phyloP scores from a whole-genome alignment of 2,888 invertebrate species.

The Elegia similella region DNA sequence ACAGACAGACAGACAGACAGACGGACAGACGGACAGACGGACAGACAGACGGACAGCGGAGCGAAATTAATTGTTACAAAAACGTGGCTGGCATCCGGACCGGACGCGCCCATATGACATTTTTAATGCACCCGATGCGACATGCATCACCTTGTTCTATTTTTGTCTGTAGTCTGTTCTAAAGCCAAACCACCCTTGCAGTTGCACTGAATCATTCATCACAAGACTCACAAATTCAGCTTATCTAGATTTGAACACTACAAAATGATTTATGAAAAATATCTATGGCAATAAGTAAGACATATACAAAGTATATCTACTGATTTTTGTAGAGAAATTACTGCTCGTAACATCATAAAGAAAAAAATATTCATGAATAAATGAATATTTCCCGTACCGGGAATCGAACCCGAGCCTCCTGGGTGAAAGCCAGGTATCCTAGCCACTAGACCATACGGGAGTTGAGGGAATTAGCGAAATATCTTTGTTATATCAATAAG shows the following conservation, averaged over 20 bases:
- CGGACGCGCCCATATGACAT: background rate
- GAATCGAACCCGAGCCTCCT: conserved; percentile 88
- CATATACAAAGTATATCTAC: too few species aligned
- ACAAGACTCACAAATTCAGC: background rate
- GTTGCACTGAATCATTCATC: background rate
- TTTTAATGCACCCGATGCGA: background rate
- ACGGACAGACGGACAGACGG: too few species aligned
- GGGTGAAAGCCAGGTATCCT: conserved; percentile 82
- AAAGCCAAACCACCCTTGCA: background rate
- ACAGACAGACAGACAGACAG: too few species aligned
- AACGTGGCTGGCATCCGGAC: background rate
- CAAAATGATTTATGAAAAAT: too few species aligned
- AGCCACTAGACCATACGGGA: too few species aligned
- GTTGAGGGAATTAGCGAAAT: too few species aligned
- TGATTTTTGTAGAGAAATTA: too few species aligned
- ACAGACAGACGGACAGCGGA: too few species aligned
- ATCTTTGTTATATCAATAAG: too few species aligned
- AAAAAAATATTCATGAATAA: background rate
- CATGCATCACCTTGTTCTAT: background rate
- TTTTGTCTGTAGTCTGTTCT: background rate
- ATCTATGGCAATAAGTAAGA: too few species aligned
- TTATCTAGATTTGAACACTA: background rate
- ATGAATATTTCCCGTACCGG: conserved; percentile 81
- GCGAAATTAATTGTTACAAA: too few species aligned
- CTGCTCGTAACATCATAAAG: background rate